Percentiles rank a stretch among this genome's conserved stretches.
These are phyloP conservation scores for Delphinapterus leucas DNA, from an alignment of 2,113 vertebrate species.

Conservation along the genomic window DNA sequence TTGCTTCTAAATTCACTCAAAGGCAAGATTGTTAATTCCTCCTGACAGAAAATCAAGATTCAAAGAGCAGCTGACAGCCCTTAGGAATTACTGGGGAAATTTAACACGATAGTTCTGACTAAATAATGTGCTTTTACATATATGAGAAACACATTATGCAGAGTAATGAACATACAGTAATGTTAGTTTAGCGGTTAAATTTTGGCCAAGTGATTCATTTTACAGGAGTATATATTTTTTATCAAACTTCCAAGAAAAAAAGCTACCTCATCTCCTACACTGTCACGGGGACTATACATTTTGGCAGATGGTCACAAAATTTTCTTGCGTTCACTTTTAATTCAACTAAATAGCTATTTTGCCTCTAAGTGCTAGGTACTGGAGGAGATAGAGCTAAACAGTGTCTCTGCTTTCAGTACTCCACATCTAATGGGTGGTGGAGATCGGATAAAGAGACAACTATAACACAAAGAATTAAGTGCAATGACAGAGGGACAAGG, in stretches of 20 bases:
- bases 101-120: conserved; percentile 74
- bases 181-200: conserved; percentile 46
- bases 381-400: neutral
- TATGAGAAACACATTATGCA: conserved; percentile 56
- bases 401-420: neutral
- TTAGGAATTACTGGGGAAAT: conserved; percentile 80
- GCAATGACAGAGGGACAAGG: neutral
- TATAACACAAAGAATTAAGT: neutral
- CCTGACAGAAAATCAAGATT: conserved; percentile 95
- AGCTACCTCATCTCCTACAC: neutral
- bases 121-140: conserved; percentile 76
- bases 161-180: conserved; percentile 41
- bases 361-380: neutral
- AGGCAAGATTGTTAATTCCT: conserved; percentile 90
- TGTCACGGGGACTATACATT: neutral
- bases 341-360: conserved; percentile 24
- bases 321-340: conserved; percentile 42
- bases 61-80: conserved; percentile 89
- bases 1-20: conserved; percentile 86
- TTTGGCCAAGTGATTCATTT: conserved; percentile 54
- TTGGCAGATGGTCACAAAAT: conserved; percentile 11
- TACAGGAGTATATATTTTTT: neutral
- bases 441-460: neutral
- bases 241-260: neutral
- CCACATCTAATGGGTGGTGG: neutral